Evolutionary conservation across 2,888 invertebrate species (phyloP).

Genomic region (Eupithecia exiguata): DNA sequence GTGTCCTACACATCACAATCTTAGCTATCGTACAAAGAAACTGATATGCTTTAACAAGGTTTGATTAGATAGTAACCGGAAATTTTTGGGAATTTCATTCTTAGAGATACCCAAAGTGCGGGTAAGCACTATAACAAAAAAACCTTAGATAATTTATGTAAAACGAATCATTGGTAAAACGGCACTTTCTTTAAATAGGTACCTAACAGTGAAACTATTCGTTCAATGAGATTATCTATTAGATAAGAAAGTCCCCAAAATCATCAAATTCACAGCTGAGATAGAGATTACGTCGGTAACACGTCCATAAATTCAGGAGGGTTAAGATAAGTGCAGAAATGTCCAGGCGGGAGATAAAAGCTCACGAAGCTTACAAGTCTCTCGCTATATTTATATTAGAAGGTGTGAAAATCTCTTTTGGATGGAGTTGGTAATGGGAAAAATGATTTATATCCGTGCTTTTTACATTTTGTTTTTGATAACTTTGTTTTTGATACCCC

Average conservation of each 20-base stretch:
- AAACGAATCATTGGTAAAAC: too few species aligned
- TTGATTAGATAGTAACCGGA: neutral
- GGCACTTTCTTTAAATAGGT: neutral
- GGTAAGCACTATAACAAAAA: too few species aligned
- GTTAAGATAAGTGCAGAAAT: slow-evolving; percentile 50
- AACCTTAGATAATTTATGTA: too few species aligned
- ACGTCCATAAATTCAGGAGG: slow-evolving; percentile 52
- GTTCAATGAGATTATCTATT: neutral
- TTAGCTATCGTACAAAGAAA: neutral
- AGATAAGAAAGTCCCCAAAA: slow-evolving; percentile 9
- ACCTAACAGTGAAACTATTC: neutral
- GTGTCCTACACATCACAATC: neutral
- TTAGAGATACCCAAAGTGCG: too few species aligned
- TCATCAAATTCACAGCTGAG: slow-evolving; percentile 20
- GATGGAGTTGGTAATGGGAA: neutral
- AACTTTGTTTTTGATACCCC: neutral
- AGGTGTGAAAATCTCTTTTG: neutral
- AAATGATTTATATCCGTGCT: neutral
- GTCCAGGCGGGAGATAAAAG: slow-evolving; percentile 49
- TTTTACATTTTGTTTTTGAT: neutral
- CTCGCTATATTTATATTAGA: slow-evolving; percentile 37
- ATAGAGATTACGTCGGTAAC: slow-evolving; percentile 49
- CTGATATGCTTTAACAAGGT: neutral
- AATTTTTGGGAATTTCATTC: too few species aligned
- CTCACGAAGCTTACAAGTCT: slow-evolving; percentile 52